Base-by-base conservation (phyloP, 1,140 invertebrate species). In the Papilio machaon region DNA sequence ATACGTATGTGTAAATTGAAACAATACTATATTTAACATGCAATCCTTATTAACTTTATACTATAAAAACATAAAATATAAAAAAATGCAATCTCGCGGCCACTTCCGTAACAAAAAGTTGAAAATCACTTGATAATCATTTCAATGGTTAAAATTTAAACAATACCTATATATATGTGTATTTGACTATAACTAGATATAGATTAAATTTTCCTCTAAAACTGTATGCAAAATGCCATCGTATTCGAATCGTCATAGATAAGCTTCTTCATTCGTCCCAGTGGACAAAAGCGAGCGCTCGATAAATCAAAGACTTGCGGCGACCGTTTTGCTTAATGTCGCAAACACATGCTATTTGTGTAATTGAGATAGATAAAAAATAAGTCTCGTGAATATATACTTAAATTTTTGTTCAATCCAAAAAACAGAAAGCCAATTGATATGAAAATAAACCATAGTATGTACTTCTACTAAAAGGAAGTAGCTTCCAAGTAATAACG, bases 211-310 rank as follows among this genome's bases (percentile, higher is more conserved):
- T 23, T 11, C 11, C 15, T 70, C 11, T 35, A 35, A 35, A 30
- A 70, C 23, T 70, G 30, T 67, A 38, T 35, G 30, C 64, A 70
- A 35, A 70, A 30, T 70, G 30, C 64, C 35, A 70, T 70, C 30
- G 30, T 35, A 35, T 70, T 70, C 30, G 11, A 35, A 70, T 38
- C 64, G 35, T 64, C 5, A 7, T 4, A 35, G 64, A 70, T 70
- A 70, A 70, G 64, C 23, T 70, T 15, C 64, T 38, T 17, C 64
- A 70, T 70, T 70, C 64, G 64, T 70, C 64, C 64, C 64, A 70
- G n/a, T 38, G 64, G 64, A 70, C 58, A 19, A 64, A 38, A 35
- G 30, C 64, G 17, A 70, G 30, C 64, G 64, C 30, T 38, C 64
- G 30, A 38, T 64, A 64, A 35, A 70, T 70, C 64, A 70, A 30